phyloP scores from a whole-genome alignment of 2,888 invertebrate species.

The Eilema griseolum region DNA sequence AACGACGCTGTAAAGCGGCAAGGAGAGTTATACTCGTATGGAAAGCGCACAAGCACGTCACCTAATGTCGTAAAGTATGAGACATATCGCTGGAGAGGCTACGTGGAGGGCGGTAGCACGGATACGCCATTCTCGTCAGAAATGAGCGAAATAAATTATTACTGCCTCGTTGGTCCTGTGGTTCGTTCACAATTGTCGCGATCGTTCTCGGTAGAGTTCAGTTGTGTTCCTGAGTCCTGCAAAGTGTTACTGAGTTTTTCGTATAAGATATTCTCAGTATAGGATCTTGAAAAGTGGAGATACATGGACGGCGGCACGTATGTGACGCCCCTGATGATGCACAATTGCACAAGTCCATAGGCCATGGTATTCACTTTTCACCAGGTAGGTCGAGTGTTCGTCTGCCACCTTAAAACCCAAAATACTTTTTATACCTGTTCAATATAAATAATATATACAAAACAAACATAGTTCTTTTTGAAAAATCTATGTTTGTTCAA shows the following conservation, averaged over 20 bases:
- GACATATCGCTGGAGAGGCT: conserved; percentile 44
- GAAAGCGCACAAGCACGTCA: conserved; percentile 66
- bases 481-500: too few relatives aligned
- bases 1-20: conserved; percentile 79
- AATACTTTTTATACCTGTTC: too few relatives aligned
- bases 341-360: too few relatives aligned
- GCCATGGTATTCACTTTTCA: too few relatives aligned
- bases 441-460: too few relatives aligned
- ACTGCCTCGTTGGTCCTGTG: neutral
- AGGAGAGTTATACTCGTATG: conserved; percentile 75
- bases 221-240: neutral
- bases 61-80: conserved; percentile 69
- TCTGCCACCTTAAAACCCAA: too few relatives aligned
- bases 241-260: neutral
- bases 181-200: neutral
- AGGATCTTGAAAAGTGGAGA: too few relatives aligned
- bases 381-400: too few relatives aligned
- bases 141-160: neutral
- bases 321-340: too few relatives aligned
- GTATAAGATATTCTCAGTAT: neutral
- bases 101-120: conserved; percentile 6
- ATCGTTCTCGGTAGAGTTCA: neutral
- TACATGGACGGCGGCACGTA: too few relatives aligned
- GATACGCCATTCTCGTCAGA: neutral
- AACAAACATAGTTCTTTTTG: too few relatives aligned